Evolutionary conservation across 2,113 vertebrate genomes (phyloP).

Genomic region (Oxyura jamaicensis): DNA sequence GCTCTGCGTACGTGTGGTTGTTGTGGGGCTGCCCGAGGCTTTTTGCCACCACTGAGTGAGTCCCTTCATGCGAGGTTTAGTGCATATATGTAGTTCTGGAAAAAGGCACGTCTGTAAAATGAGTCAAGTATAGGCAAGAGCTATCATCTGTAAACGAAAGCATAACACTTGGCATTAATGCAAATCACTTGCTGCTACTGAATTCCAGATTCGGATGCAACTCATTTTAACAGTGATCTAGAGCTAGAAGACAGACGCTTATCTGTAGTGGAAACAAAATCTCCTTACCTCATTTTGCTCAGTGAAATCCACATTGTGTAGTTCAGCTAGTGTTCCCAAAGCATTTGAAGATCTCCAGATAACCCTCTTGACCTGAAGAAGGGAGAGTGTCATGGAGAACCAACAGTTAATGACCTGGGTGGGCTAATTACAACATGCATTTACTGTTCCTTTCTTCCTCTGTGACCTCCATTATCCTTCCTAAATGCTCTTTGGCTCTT

Average conservation of each 20-base stretch:
- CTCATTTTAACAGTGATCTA: background rate
- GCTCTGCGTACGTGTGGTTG: fast-evolving
- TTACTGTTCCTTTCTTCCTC: background rate
- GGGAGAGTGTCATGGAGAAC: background rate
- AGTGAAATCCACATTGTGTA: background rate
- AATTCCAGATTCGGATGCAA: background rate
- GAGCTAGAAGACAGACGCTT: background rate
- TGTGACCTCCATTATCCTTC: background rate
- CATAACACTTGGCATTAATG: background rate
- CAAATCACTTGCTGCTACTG: fast-evolving
- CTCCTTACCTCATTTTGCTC: background rate
- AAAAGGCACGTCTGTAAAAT: background rate
- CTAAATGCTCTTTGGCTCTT: background rate
- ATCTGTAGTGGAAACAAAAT: background rate
- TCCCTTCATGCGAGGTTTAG: background rate
- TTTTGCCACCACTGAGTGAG: background rate
- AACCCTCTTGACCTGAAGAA: conserved; percentile 55
- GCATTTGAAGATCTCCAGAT: conserved; percentile 33
- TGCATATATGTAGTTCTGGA: background rate
- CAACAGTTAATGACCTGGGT: background rate
- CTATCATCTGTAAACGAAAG: background rate
- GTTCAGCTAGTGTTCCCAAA: background rate
- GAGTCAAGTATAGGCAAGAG: background rate
- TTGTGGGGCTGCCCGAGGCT: background rate
- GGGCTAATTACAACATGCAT: background rate